A percentile compares a stretch with the other conserved stretches of the same genome.
Evolutionary conservation across 2,113 vertebrate genomes (phyloP).

Genomic region (Menura novaehollandiae): DNA sequence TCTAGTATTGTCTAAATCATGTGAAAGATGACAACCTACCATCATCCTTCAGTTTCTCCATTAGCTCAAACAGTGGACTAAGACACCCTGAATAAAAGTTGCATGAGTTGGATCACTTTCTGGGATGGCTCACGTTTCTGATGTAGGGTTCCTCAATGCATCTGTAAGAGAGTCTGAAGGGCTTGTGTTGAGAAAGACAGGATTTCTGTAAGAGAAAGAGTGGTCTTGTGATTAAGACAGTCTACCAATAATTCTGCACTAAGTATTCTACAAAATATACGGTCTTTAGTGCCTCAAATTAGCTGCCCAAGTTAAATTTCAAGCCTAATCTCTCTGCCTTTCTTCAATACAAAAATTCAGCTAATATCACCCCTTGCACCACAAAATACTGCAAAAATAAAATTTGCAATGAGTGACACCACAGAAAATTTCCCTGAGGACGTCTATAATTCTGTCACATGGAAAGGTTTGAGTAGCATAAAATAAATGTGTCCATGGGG

Average conservation of each 20-base stretch:
- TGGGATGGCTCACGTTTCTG: neutral
- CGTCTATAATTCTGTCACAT: neutral
- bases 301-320: neutral
- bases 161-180: neutral
- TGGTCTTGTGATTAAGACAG: neutral
- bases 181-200: neutral
- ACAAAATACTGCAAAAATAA: neutral
- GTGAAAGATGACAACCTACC: neutral
- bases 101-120: neutral
- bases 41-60: neutral
- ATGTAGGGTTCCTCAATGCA: neutral
- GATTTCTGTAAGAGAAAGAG: neutral
- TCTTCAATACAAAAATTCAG: neutral
- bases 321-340: neutral
- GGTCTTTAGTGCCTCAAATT: neutral
- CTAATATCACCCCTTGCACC: neutral
- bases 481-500: neutral
- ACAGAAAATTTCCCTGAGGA: neutral
- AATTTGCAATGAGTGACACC: neutral
- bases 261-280: neutral
- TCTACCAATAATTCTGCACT: neutral
- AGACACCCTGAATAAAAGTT: neutral
- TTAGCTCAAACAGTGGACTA: neutral
- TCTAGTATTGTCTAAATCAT: neutral
- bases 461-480: neutral